A percentile compares a stretch with the other conserved stretches of the same genome.
Conservation (phyloP, 2,797 vertebrate species). For the Acipenser ruthenus region DNA sequence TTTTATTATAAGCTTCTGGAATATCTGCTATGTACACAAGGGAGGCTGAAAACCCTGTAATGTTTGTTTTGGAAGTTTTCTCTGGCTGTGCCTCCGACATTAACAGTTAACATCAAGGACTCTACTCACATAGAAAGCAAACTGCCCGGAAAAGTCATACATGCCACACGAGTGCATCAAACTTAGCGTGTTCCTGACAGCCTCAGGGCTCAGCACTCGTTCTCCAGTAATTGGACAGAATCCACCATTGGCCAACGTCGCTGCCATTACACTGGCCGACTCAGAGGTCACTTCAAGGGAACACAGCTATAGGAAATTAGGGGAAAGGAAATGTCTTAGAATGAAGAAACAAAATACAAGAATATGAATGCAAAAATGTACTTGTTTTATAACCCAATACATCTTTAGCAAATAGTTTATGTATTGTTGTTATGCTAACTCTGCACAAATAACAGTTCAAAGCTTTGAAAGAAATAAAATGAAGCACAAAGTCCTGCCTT, state of each 20-base stretch:
- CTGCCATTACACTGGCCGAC: constrained; percentile 94
- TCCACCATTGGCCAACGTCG: constrained; percentile 90
- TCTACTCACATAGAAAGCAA: constrained; percentile 87
- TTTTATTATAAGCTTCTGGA: background rate
- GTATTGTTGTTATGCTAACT: too few relatives aligned
- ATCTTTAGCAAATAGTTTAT: too few relatives aligned
- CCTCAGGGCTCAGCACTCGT: constrained; percentile 85
- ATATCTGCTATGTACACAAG: background rate
- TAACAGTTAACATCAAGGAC: background rate
- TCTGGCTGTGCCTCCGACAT: background rate
- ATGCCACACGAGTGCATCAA: constrained; percentile 98
- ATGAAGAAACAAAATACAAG: background rate
- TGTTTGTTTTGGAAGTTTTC: background rate
- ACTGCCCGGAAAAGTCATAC: constrained; percentile 97
- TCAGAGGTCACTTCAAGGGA: constrained; percentile 96
- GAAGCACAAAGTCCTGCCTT: too few relatives aligned
- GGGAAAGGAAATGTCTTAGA: constrained; percentile 15
- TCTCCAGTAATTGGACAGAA: constrained; percentile 96
- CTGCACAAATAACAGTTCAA: too few relatives aligned
- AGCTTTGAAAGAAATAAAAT: too few relatives aligned
- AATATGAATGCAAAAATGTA: background rate
- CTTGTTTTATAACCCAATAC: too few relatives aligned
- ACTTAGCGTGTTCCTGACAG: constrained; percentile 87
- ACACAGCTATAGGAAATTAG: constrained; percentile 63
- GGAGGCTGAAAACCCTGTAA: background rate